Evolutionary conservation across 2,888 invertebrate species (phyloP).

Genomic region (Choristoneura rosaceana): DNA sequence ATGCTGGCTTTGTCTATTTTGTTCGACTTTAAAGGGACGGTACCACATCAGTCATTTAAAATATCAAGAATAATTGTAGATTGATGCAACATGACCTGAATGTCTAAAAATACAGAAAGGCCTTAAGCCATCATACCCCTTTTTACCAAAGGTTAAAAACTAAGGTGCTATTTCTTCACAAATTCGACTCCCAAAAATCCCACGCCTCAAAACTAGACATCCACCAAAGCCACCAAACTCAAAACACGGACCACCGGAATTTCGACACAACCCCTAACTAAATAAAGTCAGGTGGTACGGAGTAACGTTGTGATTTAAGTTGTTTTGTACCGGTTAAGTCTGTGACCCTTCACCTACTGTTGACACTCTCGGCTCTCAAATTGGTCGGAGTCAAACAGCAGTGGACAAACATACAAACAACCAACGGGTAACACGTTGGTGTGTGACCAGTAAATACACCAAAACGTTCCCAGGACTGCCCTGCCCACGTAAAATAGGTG

Average conservation of each 20-base stretch:
- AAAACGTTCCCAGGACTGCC: slow-evolving; percentile 33
- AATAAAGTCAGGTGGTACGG: background rate
- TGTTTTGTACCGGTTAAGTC: background rate
- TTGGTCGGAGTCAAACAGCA: slow-evolving; percentile 37
- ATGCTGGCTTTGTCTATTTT: too few species aligned
- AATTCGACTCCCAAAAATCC: slow-evolving; percentile 15
- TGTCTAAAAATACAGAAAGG: background rate
- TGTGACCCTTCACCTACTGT: slow-evolving; percentile 36
- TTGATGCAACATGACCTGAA: background rate
- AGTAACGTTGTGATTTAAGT: background rate
- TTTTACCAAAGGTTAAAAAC: slow-evolving; percentile 10
- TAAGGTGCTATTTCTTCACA: slow-evolving; percentile 5
- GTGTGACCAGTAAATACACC: slow-evolving; percentile 26
- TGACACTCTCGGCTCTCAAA: slow-evolving; percentile 40
- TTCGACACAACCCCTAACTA: background rate
- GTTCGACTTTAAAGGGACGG: too few species aligned
- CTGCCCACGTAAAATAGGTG: slow-evolving; percentile 27
- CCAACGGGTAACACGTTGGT: slow-evolving; percentile 27
- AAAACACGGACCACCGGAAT: background rate
- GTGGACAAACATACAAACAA: slow-evolving; percentile 31
- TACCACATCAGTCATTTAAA: too few species aligned
- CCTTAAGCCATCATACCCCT: background rate
- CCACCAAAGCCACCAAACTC: background rate
- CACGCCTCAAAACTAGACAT: slow-evolving; percentile 23
- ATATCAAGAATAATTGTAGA: too few species aligned